Evolutionary conservation across 2,888 invertebrate species (phyloP).

Genomic region (Siphlonurus alternatus): DNA sequence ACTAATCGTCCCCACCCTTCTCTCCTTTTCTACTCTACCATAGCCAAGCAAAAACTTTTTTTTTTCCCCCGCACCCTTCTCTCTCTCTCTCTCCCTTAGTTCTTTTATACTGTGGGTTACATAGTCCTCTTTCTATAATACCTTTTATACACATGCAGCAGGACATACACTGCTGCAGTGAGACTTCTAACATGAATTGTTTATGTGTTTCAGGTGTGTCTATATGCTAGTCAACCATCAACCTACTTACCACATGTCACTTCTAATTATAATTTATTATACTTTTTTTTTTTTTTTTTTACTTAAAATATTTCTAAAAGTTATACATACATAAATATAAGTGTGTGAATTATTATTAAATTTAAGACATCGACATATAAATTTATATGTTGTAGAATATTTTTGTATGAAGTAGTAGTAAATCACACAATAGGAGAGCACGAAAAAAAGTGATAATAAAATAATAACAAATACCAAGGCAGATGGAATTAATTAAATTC

Average conservation of each 20-base stretch:
- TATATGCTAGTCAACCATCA: background rate
- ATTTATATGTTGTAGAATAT: too few species aligned
- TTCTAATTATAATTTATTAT: background rate
- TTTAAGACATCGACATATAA: too few species aligned
- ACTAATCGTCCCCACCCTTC: background rate
- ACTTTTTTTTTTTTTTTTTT: too few species aligned
- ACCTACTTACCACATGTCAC: background rate
- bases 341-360: too few species aligned
- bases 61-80: background rate
- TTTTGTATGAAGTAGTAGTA: too few species aligned
- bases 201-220: background rate
- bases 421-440: too few species aligned
- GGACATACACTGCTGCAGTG: background rate
- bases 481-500: too few species aligned
- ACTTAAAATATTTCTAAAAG: background rate
- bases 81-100: background rate
- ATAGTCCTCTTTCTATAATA: background rate
- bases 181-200: background rate
- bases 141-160: background rate
- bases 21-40: background rate
- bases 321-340: too few species aligned
- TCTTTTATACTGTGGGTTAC: too few species aligned
- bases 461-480: too few species aligned
- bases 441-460: too few species aligned
- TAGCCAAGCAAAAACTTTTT: background rate